Base-by-base conservation (phyloP, 2,797 vertebrate species). In the Parauchenoglanis punctatus region DNA sequence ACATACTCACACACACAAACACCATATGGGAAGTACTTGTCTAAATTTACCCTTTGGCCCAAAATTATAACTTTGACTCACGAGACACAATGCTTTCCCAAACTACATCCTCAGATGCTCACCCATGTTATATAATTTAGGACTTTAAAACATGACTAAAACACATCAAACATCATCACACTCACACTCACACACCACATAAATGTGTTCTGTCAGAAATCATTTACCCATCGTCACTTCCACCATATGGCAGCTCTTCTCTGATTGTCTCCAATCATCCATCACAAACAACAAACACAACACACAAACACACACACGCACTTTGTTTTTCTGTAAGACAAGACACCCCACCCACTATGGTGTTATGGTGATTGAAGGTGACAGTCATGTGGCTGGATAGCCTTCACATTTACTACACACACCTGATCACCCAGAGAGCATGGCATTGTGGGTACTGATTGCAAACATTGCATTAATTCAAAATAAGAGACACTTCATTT, bases 11-110 rank as follows among this genome's bases (percentile, higher is more conserved):
- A 8, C 25, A 52, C 49, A 84, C 61, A 70, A 25, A 84, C 31
- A 56, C 67, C 83, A 84, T 59, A 84, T 70, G 28, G 82, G 56
- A 84, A 56, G 81, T 25, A 56, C 81, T 83, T 83, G 49, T 70
- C 65, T 72, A 84, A 84, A 84, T 84, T 31, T 70, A 84, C 82
- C 65, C 82, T 70, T 58, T 56, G 65, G 23, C 68, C 54, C 35
- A 84, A 84, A 58, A 54, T 46, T 31, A 73, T 73, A 84, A 58
- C 52, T 20, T 84, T 58, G 83, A 73, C 31, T 58, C 52, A 59
- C 2, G 7, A 65, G 31, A 52, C 61, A 31, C 46, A 67, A 52
- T 28, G 61, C n/a, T 83, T 83, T 52, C 17, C 61, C 59, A 67
- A 81, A 46, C 81, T n/a, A 46, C 58, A 28, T 46, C 25, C 40